Evolutionary conservation across 2,888 invertebrate species (phyloP), one percentile per base, ranked within the genome.

Genomic region (Rambutsinella grinnellia): DNA sequence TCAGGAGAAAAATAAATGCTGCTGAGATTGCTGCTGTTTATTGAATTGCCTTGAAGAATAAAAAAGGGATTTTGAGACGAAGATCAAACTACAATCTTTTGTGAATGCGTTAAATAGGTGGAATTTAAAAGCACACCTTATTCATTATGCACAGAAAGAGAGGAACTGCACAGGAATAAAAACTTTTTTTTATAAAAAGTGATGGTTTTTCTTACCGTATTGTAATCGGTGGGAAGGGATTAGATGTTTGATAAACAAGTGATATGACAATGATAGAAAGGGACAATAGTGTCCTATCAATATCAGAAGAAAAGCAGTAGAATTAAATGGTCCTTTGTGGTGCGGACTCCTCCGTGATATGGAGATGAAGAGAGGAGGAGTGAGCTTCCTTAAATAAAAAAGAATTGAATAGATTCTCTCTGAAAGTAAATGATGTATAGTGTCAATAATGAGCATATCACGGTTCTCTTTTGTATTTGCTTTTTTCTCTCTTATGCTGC

Each of bases 361-460:
- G 6, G 13, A 8, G 6, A 36, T 36, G 36, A 36, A 5, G 36
- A 36, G 36, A 36, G 13, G 53, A 53, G 10, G 17, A 19, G 10
- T n/a, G 10, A 36, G 36, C 36, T 36, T 36, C 13, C 36, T 36
- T 36, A 21, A 23, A 23, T n/a, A 21, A 21, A 21, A 53, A 53
- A 53, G n/a, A n/a, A n/a, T n/a, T n/a, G n/a, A n/a, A n/a, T n/a
- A n/a, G n/a, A n/a, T n/a, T n/a, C n/a, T n/a, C n/a, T n/a, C n/a
- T n/a, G n/a, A 19, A 2, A n/a, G 5, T 24, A 56, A 26, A 26
- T 24, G 62, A 53, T 63, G 36, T 57, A 26, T 47, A 58, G 66
- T 76, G 76, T 76, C 76, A 76, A 69, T 76, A 76, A 76, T 69
- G 76, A 69, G 69, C 63, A 57, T 68, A 75, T 74, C 67, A 74